A percentile compares a stretch with the other conserved stretches of the same genome.
These are phyloP conservation scores for Linnaemya tessellans DNA, from an alignment of 2,888 invertebrate genomes.

Conservation along the genomic window DNA sequence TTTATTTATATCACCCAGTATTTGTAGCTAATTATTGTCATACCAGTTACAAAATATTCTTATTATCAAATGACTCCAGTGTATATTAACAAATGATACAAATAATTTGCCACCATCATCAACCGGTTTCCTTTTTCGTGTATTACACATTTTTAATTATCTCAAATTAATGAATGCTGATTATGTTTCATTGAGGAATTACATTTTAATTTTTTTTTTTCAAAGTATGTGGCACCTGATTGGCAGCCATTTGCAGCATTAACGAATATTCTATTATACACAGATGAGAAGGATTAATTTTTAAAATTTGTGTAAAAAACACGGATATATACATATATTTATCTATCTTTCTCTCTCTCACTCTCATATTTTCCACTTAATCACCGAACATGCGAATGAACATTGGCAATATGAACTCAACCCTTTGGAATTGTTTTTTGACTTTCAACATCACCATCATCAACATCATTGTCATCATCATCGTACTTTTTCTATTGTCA, in stretches of 20 bases:
- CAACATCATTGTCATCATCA: conserved; percentile 27
- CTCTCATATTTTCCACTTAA: conserved; percentile 1
- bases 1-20: not conserved
- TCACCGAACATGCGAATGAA: conserved; percentile 37
- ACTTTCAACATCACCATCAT: conserved; percentile 58
- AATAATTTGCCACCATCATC: not conserved
- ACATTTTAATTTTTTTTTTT: conserved; percentile 7
- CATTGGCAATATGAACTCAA: conserved; percentile 29
- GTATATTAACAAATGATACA: conserved; percentile 4
- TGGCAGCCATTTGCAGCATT: not conserved
- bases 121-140: not conserved
- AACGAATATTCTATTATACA: conserved; percentile 35
- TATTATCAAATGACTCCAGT: not conserved
- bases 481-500: conserved; percentile 7
- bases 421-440: conserved; percentile 54
- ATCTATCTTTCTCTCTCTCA: not conserved
- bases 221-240: not conserved
- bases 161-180: conserved; percentile 63
- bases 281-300: conserved; percentile 35
- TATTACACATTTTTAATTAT: conserved; percentile 55
- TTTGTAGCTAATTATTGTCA: conserved; percentile 3
- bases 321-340: not conserved
- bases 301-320: conserved; percentile 34
- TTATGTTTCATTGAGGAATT: conserved; percentile 58
- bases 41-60: not conserved